Evolutionary conservation across 2,888 invertebrate species (phyloP).

Genomic region (Spodoptera picta): DNA sequence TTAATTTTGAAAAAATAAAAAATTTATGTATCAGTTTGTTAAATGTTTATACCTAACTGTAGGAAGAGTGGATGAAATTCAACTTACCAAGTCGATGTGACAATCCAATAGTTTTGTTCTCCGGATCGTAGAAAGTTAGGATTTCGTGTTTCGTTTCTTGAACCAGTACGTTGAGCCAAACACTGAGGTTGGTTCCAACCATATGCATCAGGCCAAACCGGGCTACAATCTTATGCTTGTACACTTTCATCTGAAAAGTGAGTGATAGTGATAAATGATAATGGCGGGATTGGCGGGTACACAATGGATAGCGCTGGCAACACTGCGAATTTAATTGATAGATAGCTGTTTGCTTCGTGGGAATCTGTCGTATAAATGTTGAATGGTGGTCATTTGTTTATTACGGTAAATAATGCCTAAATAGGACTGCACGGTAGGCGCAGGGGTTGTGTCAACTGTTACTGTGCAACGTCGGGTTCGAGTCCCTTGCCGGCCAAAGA

Average conservation of each 20-base stretch:
- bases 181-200: slow-evolving; percentile 99
- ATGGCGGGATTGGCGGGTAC: slow-evolving; percentile 17
- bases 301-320: slow-evolving; percentile 17
- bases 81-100: slow-evolving; percentile 92
- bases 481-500: no score
- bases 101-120: slow-evolving; percentile 94
- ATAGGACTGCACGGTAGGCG: no score
- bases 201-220: slow-evolving; percentile 99
- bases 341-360: slow-evolving; percentile 22
- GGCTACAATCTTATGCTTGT: slow-evolving; percentile 95
- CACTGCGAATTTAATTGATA: slow-evolving; percentile 40
- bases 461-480: no score
- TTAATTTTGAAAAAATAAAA: background rate
- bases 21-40: no score
- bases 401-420: no score
- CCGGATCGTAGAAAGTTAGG: slow-evolving; percentile 96
- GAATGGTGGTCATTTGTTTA: background rate
- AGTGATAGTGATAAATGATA: slow-evolving; percentile 29
- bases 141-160: slow-evolving; percentile 99
- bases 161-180: slow-evolving; percentile 98
- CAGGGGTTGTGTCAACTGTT: no score
- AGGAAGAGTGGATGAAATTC: no score
- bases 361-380: slow-evolving; percentile 16
- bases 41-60: no score
- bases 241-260: slow-evolving; percentile 94